Conservation (phyloP, 1,140 invertebrate genomes). For the Drosophila truncata region DNA sequence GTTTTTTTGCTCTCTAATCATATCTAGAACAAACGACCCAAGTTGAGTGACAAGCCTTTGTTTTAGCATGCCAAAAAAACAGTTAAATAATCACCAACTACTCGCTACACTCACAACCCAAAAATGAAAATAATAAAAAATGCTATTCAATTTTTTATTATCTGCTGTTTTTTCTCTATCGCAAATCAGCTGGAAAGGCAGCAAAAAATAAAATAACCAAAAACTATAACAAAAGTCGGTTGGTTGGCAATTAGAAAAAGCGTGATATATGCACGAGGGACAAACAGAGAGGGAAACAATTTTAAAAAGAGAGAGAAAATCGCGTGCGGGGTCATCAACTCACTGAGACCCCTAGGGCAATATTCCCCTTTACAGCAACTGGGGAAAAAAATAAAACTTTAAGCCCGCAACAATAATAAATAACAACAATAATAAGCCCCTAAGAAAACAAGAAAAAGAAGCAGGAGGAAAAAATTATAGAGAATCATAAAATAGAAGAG, state of each 20-base stretch:
- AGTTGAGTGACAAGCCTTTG: conserved; percentile 57
- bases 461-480: conserved; percentile 24
- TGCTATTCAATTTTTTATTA: conserved; percentile 70
- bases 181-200: conserved; percentile 58
- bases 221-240: conserved; percentile 49
- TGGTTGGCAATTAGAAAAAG: conserved; percentile 65
- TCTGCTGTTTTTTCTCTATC: conserved; percentile 63
- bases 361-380: conserved; percentile 23
- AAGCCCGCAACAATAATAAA: conserved; percentile 70
- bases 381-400: conserved; percentile 47
- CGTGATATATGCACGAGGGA: conserved; percentile 64
- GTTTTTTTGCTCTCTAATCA: conserved; percentile 23
- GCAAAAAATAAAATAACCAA: conserved; percentile 34
- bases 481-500: conserved; percentile 31
- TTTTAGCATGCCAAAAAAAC: conserved; percentile 63
- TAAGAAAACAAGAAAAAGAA: conserved; percentile 43
- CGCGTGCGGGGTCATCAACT: conserved; percentile 79
- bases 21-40: conserved; percentile 59
- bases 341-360: conserved; percentile 20
- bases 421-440: conserved; percentile 62
- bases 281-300: conserved; percentile 1
- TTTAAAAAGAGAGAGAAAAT: conserved; percentile 34
- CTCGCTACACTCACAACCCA: conserved; percentile 15
- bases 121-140: conserved; percentile 34
- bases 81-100: conserved; percentile 60